These are phyloP conservation scores for Bombus huntii DNA, from an alignment of 1,140 invertebrate genomes.

Conservation along the genomic window DNA sequence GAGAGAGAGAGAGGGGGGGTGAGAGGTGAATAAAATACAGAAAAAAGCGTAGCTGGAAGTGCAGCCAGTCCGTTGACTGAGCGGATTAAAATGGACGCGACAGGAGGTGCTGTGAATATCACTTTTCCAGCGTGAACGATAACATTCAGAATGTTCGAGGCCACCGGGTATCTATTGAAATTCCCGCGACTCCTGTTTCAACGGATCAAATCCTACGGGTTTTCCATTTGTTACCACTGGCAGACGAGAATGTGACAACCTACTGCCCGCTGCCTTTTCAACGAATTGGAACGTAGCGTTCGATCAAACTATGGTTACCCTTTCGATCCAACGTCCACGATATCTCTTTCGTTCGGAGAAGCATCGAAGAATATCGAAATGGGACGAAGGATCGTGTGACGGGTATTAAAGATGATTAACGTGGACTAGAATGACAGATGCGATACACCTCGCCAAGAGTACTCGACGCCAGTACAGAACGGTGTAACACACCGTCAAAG, in stretches of 20 bases:
- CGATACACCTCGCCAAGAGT: not conserved
- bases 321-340: constrained; percentile 8
- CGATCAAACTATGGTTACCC: constrained; percentile 49
- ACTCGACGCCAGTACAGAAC: not conserved
- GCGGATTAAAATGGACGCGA: constrained; percentile 40
- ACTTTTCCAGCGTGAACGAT: constrained; percentile 43
- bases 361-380: constrained; percentile 16
- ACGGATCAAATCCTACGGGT: constrained; percentile 62
- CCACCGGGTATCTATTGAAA: constrained; percentile 49
- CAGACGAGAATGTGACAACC: constrained; percentile 57
- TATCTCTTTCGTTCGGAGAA: constrained; percentile 26
- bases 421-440: not conserved
- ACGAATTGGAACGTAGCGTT: constrained; percentile 60
- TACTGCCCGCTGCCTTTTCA: constrained; percentile 65
- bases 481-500: not conserved
- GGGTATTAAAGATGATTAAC: constrained; percentile 30
- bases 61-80: not conserved
- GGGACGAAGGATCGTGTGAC: not conserved
- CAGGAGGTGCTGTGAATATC: constrained; percentile 25
- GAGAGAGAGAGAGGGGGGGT: not conserved
- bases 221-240: constrained; percentile 57
- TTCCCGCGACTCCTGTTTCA: constrained; percentile 61
- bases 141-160: constrained; percentile 38
- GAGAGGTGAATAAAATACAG: not conserved
- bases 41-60: not conserved